Evolutionary conservation across 2,888 invertebrate genomes (phyloP), one percentile per base, ranked within the genome.

Genomic region (Taphrorychus bicolor): DNA sequence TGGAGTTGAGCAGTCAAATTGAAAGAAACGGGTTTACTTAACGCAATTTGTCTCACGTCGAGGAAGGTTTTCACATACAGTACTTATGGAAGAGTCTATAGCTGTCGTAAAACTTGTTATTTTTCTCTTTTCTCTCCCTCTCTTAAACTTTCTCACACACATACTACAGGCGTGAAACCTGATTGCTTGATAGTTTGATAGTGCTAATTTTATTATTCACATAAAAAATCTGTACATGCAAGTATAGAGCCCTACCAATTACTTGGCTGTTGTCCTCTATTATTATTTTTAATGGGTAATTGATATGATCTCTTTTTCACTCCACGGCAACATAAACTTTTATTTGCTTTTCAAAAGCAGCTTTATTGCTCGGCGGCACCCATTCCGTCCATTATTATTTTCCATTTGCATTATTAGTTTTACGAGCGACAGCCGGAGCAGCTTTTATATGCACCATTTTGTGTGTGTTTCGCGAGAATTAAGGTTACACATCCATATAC

Each of bases 381-480:
- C 64, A 57, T 63, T 40, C 56, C 54, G 45, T 58, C 45, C 48
- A 58, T 57, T 41, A 57, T 48, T 23, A 59, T 52, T 59, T 51
- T 57, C 49, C 63, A 57, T 63, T 58, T 40, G 57, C 40, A 57
- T 57, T 51, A 49, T 45, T 45, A 2, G 45, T 45, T 63, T 63
- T 63, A 63, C 24, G 63, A 60, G 41, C 63, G 71, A 70, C 69
- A 72, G 57, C 32, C n/a, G n/a, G n/a, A 45, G 45, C 45, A 17
- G 45, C 45, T 7, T 45, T 45, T 45, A 45, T 45, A 17, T 17
- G 2, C 16, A 17, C 45, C 2, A 11, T 32, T 32, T 32, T 11
- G 32, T 32, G n/a, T 32, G 32, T n/a, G 32, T 32, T 32, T 32
- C 32, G 32, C 45, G 17, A 45, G 45, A 45, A 45, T 45, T 45